Percentiles rank a stretch among this genome's conserved stretches.
phyloP scores from a whole-genome alignment of 2,888 invertebrate genomes.

The Desoria tigrina region DNA sequence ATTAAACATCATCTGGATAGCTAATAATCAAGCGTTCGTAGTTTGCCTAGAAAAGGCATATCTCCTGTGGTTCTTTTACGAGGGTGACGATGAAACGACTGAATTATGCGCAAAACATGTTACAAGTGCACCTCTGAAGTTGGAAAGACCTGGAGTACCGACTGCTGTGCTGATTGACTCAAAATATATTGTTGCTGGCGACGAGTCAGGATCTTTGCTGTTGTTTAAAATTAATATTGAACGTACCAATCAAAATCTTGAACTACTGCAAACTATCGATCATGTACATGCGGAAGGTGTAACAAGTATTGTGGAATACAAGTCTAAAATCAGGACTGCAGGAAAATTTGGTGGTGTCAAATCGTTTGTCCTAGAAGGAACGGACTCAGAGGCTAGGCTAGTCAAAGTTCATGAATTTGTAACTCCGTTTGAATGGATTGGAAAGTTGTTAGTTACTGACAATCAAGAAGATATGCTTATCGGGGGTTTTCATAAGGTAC shows the following conservation, averaged over 20 bases:
- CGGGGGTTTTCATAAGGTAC: constrained; percentile 42
- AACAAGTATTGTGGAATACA: constrained; percentile 25
- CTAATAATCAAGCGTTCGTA: not conserved
- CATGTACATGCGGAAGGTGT: constrained; percentile 27
- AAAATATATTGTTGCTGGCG: constrained; percentile 23
- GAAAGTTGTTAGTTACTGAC: not conserved
- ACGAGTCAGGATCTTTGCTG: constrained; percentile 29
- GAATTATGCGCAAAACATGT: not conserved
- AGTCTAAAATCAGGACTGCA: constrained; percentile 23
- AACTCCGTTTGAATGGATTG: constrained; percentile 40
- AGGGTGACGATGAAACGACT: not conserved
- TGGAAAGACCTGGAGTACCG: constrained; percentile 32
- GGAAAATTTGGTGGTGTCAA: constrained; percentile 35
- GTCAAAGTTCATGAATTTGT: constrained; percentile 18
- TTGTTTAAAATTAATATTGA: constrained; percentile 10
- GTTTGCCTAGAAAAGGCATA: constrained; percentile 2
- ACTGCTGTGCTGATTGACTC: constrained; percentile 26
- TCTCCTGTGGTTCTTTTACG: constrained; percentile 1
- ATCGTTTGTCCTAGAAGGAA: constrained; percentile 19
- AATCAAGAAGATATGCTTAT: constrained; percentile 26
- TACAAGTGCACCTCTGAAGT: constrained; percentile 22
- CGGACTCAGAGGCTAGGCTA: constrained; percentile 19
- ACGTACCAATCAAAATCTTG: not conserved
- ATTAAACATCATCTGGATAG: constrained; percentile 3
- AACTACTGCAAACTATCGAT: not conserved